Evolutionary conservation across 2,113 vertebrate species (phyloP).

Genomic region (Pollimyrus isidori): DNA sequence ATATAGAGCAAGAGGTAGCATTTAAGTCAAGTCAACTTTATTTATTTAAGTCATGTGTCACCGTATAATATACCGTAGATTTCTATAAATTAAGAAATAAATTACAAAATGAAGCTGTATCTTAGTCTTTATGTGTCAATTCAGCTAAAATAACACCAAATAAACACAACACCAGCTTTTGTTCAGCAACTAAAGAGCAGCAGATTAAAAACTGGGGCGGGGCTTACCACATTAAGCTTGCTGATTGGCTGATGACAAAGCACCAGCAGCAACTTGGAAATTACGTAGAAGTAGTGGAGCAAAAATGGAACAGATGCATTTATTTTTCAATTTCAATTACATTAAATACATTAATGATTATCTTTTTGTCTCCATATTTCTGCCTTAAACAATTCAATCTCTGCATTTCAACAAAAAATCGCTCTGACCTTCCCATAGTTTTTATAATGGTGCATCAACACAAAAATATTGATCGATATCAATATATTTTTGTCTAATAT

Average conservation of each 20-base stretch:
- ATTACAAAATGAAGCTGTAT: not conserved
- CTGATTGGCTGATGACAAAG: not conserved
- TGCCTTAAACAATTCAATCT: not conserved
- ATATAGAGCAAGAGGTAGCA: not conserved
- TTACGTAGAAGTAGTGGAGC: not conserved
- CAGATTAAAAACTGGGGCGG: not conserved
- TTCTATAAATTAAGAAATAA: not conserved
- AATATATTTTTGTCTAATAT: not conserved
- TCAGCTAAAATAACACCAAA: not conserved
- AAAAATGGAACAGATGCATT: not conserved
- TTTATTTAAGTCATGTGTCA: not conserved
- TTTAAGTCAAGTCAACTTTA: not conserved
- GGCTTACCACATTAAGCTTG: not conserved
- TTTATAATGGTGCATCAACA: not conserved
- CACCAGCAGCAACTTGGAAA: not conserved
- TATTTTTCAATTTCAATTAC: not conserved
- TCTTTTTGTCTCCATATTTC: not conserved
- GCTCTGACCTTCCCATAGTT: not conserved
- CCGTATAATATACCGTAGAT: not conserved
- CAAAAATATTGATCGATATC: not conserved
- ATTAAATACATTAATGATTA: not conserved
- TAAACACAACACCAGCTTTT: not conserved
- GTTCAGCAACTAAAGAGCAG: not conserved
- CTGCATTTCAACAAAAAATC: not conserved
- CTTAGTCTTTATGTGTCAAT: not conserved